A percentile compares a stretch with the other conserved stretches of the same genome.
Conservation (phyloP, 2,888 invertebrate genomes). For the Cheilosia pagana region DNA sequence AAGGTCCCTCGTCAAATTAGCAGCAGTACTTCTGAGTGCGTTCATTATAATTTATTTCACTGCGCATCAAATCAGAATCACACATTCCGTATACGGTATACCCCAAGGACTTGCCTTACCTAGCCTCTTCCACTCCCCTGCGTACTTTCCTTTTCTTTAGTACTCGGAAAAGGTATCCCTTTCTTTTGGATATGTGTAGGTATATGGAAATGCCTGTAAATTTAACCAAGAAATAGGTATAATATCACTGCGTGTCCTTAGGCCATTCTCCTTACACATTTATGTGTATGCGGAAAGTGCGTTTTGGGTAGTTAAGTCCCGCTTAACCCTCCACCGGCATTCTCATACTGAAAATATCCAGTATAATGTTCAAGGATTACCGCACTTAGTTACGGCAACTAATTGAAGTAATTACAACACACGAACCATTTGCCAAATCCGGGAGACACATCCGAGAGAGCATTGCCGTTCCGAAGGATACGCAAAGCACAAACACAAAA, state of each 20-base stretch:
- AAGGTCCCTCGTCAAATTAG: not conserved
- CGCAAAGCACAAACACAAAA: slow-evolving; percentile 22
- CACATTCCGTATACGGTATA: not conserved
- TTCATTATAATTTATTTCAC: slow-evolving; percentile 16
- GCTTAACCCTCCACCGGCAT: slow-evolving; percentile 3
- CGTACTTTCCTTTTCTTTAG: not conserved
- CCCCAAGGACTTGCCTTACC: slow-evolving; percentile 6
- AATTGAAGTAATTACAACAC: slow-evolving; percentile 75
- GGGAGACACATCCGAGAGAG: slow-evolving; percentile 68
- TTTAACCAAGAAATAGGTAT: slow-evolving; percentile 13
- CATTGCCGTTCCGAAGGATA: slow-evolving; percentile 52
- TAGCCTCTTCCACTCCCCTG: too few species aligned
- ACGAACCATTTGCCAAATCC: slow-evolving; percentile 74
- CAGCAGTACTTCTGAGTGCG: not conserved
- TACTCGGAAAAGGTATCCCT: not conserved
- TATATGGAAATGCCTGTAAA: slow-evolving; percentile 13
- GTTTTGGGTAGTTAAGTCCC: slow-evolving; percentile 65
- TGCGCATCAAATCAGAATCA: not conserved
- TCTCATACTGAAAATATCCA: slow-evolving; percentile 57
- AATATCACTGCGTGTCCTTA: slow-evolving; percentile 43
- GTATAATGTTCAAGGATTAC: slow-evolving; percentile 73
- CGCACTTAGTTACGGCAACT: slow-evolving; percentile 75
- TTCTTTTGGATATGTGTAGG: slow-evolving; percentile 1
- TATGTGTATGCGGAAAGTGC: slow-evolving; percentile 28
- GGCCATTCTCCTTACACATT: slow-evolving; percentile 10